Conservation (phyloP, 1,140 invertebrate genomes). For the Drosophila suzukii region DNA sequence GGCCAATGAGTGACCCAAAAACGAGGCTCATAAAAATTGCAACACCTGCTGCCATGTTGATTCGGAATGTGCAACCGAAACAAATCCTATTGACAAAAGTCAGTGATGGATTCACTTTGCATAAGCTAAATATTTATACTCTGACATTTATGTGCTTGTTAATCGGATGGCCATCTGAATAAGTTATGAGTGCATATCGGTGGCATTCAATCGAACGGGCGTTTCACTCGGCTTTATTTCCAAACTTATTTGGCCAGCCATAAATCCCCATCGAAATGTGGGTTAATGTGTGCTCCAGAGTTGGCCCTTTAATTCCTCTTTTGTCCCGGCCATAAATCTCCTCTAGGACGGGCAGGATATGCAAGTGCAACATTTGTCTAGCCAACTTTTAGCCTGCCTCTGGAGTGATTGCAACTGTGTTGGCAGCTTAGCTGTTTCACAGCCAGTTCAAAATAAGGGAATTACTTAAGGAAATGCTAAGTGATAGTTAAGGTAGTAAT, state of each 20-base stretch:
- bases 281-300: slow-evolving; percentile 41
- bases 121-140: slow-evolving; percentile 14
- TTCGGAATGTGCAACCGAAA: slow-evolving; percentile 7
- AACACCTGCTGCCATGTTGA: slow-evolving; percentile 15
- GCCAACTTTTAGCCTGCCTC: slow-evolving; percentile 34
- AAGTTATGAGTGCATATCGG: slow-evolving; percentile 22
- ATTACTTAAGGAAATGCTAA: background rate
- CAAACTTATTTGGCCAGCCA: slow-evolving; percentile 24
- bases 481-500: background rate
- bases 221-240: slow-evolving; percentile 15
- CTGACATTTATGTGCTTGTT: slow-evolving; percentile 6
- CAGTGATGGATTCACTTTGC: slow-evolving; percentile 21
- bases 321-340: slow-evolving; percentile 40
- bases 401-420: slow-evolving; percentile 6
- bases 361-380: slow-evolving; percentile 59
- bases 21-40: slow-evolving; percentile 29
- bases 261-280: slow-evolving; percentile 41
- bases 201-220: slow-evolving; percentile 20
- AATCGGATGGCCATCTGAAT: slow-evolving; percentile 24
- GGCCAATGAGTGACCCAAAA: slow-evolving; percentile 23
- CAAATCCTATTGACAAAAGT: slow-evolving; percentile 12
- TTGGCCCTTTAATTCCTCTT: slow-evolving; percentile 10
- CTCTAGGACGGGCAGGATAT: slow-evolving; percentile 1
- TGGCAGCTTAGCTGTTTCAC: background rate
- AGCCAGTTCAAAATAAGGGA: background rate